Base-by-base conservation (phyloP, 1,140 invertebrate species). In the Zaprionus lachaisei region DNA sequence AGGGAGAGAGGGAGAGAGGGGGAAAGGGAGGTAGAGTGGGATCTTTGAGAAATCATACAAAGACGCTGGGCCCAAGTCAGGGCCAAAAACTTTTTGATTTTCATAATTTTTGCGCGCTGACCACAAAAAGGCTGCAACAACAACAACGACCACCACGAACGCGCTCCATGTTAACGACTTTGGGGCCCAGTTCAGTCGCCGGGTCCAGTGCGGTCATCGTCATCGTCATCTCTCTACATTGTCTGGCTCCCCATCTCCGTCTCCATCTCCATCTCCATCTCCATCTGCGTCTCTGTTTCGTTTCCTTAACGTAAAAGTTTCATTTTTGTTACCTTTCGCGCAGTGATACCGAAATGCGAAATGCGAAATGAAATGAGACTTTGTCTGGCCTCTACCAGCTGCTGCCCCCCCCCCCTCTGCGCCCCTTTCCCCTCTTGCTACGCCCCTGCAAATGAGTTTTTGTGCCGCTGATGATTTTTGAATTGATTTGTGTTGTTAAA, bases 401-500 rank as follows among this genome's bases (percentile, higher is more conserved):
- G 56, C 63, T 60, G 41, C 7, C 17, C 44, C 6, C 17, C 6
- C 47, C 4, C 20, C 9, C 20, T 3, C 17, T 49, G 6, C 44
- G 7, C 5, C n/a, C n/a, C 6, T n/a, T 17, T 1, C 44, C 47
- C 12, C 47, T 4, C 47, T 4, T 22, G 71, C 74, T 81, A 81
- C 84, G 89, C 62, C 41, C 41, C 41, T 47, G 41, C 84, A 87
- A 87, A 87, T 87, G 84, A 89, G 84, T 80, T 84, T 81, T 87
- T 86, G 66, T 76, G 57, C 54, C 67, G 38, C 80, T 87, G 80
- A 87, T 87, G 87, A 91, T 91, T 91, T 91, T 91, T 84, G 89
- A 91, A 91, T 91, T 91, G 87, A 91, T 91, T 91, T 91, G 89
- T 91, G 87, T 91, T 91, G 87, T 91, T 91, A 91, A 91, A 91